Base-by-base conservation (phyloP, 2,797 vertebrate species). In the Limosa lapponica region DNA sequence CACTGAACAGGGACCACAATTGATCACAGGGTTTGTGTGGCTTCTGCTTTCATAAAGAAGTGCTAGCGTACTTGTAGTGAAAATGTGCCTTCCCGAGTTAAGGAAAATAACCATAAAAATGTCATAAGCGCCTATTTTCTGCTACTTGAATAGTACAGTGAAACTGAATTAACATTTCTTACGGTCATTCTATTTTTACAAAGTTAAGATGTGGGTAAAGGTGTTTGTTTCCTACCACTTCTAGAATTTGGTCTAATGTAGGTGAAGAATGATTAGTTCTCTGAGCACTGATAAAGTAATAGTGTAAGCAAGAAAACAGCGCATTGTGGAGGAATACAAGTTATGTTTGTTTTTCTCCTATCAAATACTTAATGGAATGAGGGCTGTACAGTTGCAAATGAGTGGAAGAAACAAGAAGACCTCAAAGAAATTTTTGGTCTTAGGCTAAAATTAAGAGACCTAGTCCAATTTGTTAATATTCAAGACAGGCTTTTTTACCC, bases 401-500 rank as follows among this genome's bases (percentile, higher is more conserved):
- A 54, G 46, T 32, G 30, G 24, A 83, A 73, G 46, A 77, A 92
- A 32, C 10, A 16, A 37, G 41, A 77, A 8, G 6, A 30, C 69
- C 32, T 44, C 43, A 28, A 44, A 48, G 39, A 46, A 36, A 43
- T 16, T 25, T 82, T 44, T 59, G 30, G 8, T 54, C 23, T 75
- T 59, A 6, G 36, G 23, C 32, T 48, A 54, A 65, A 65, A 44
- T 46, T 52, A 39, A 36, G 41, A 77, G 23, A 46, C 14, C 0
- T 2, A 16, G 14, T 82, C 11, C 30, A 74, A 44, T 24, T 66
- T 32, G n/a, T 20, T 58, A 59, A 19, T 54, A 37, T 6, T 13
- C 24, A 64, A 25, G 36, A n/a, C 30, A 5, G 8, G 1, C 1
- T 10, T 1, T 14, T 64, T 22, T 10, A 28, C 6, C 5, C 5